Evolutionary conservation across 2,888 invertebrate genomes (phyloP).

Genomic region (Chymomyza procnemis): DNA sequence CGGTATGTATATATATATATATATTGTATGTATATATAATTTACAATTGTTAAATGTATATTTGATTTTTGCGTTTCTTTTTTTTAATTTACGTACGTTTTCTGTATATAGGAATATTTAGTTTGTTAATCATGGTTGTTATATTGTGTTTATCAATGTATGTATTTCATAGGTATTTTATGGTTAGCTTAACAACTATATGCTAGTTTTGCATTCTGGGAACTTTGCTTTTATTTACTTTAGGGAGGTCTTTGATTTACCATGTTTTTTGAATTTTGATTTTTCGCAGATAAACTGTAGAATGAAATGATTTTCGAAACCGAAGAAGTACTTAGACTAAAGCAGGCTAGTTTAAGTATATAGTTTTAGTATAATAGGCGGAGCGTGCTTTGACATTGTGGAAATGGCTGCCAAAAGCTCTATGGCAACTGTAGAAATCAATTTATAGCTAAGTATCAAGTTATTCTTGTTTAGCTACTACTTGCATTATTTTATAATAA

Average conservation of each 20-base stretch:
- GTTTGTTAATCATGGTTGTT: conserved; percentile 61
- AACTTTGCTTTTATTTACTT: conserved; percentile 9
- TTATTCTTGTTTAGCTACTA: conserved; percentile 22
- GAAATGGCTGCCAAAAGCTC: not conserved
- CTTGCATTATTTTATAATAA: conserved; percentile 12
- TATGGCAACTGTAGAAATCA: conserved; percentile 44
- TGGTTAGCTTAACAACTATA: conserved; percentile 12
- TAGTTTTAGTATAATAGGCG: not conserved
- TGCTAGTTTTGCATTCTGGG: conserved; percentile 27
- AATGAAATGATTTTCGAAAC: conserved; percentile 42
- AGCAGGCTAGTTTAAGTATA: not conserved
- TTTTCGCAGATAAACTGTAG: not conserved
- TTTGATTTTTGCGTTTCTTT: conserved; percentile 25
- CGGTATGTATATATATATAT: conserved; percentile 37
- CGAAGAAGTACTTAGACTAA: conserved; percentile 48
- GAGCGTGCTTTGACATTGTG: not conserved
- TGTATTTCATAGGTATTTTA: not conserved
- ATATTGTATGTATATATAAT: conserved; percentile 50
- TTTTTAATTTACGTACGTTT: conserved; percentile 29
- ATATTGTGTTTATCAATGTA: conserved; percentile 22
- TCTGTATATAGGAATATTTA: conserved; percentile 76
- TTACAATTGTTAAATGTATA: conserved; percentile 56
- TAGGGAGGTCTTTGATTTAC: not conserved
- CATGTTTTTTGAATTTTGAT: not conserved
- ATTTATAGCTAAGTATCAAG: conserved; percentile 7